phyloP scores from a whole-genome alignment of 1,140 invertebrate species.

The Drosophila tristis region DNA sequence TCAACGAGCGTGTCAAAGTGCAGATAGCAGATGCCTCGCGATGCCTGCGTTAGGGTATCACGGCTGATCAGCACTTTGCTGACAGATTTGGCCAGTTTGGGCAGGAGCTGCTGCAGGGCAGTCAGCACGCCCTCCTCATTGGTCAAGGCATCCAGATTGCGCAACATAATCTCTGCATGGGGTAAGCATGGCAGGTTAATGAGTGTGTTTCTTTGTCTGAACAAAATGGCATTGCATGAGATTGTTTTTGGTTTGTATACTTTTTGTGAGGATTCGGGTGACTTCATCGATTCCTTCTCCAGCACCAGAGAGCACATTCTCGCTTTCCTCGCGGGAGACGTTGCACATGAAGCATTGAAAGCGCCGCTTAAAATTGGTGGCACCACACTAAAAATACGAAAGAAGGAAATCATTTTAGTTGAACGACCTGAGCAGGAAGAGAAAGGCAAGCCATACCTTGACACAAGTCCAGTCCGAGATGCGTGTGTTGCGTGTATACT shows the following conservation, averaged over 20 bases:
- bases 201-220: slow-evolving; percentile 12
- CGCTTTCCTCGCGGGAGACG: slow-evolving; percentile 90
- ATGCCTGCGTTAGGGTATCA: slow-evolving; percentile 92
- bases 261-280: slow-evolving; percentile 94
- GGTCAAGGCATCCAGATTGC: slow-evolving; percentile 93
- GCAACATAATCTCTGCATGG: slow-evolving; percentile 90
- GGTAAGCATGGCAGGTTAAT: slow-evolving; percentile 36
- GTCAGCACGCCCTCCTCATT: slow-evolving; percentile 93
- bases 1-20: slow-evolving; percentile 93
- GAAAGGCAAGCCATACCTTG: too few species aligned
- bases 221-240: slow-evolving; percentile 39
- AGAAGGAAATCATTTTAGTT: too few species aligned
- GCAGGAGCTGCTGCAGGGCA: slow-evolving; percentile 88
- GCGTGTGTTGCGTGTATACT: slow-evolving; percentile 88
- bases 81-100: slow-evolving; percentile 87
- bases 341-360: slow-evolving; percentile 90
- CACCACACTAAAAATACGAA: slow-evolving; percentile 89
- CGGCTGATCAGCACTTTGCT: slow-evolving; percentile 91
- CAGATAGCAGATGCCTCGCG: slow-evolving; percentile 92
- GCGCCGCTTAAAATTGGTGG: slow-evolving; percentile 95
- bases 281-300: slow-evolving; percentile 94
- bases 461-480: slow-evolving; percentile 87
- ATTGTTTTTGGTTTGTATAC: slow-evolving; percentile 84
- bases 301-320: slow-evolving; percentile 85
- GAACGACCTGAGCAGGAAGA: too few species aligned